These are phyloP conservation scores for Pachliopta kotzebuea DNA, from an alignment of 2,888 invertebrate genomes.

Conservation along the genomic window DNA sequence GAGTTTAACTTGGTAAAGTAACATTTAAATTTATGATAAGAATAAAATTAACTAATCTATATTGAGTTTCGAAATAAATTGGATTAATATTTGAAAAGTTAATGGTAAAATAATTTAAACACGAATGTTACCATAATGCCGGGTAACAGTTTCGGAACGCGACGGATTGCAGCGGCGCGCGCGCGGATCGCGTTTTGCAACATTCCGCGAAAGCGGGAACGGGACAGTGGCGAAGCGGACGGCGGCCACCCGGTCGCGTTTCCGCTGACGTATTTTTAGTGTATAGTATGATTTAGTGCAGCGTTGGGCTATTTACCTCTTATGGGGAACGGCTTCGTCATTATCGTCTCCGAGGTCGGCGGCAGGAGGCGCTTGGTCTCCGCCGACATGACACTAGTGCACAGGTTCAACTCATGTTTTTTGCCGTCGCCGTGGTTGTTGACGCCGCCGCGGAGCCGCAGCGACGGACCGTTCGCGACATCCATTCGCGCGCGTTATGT, in stretches of 20 bases:
- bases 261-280: slow-evolving; percentile 54
- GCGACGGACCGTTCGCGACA: slow-evolving; percentile 63
- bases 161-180: background rate
- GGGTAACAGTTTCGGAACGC: background rate
- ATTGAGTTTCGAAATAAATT: too few species aligned
- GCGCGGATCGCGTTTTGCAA: background rate
- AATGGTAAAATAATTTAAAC: too few species aligned
- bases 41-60: too few species aligned
- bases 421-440: slow-evolving; percentile 58
- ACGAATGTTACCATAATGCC: too few species aligned
- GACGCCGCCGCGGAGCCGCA: slow-evolving; percentile 72
- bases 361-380: slow-evolving; percentile 85
- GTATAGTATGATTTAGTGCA: slow-evolving; percentile 13
- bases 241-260: slow-evolving; percentile 1
- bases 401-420: slow-evolving; percentile 79
- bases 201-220: slow-evolving; percentile 28
- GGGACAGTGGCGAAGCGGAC: slow-evolving; percentile 7
- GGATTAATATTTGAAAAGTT: too few species aligned
- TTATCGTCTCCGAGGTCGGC: slow-evolving; percentile 91
- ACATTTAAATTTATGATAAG: too few species aligned
- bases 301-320: slow-evolving; percentile 79
- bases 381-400: slow-evolving; percentile 87
- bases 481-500: slow-evolving; percentile 66
- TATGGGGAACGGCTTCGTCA: slow-evolving; percentile 94
- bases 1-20: too few species aligned